A percentile compares a stretch with the other conserved stretches of the same genome.
These are phyloP conservation scores for Cerastis rubricosa DNA, from an alignment of 2,888 invertebrate genomes.

Conservation along the genomic window DNA sequence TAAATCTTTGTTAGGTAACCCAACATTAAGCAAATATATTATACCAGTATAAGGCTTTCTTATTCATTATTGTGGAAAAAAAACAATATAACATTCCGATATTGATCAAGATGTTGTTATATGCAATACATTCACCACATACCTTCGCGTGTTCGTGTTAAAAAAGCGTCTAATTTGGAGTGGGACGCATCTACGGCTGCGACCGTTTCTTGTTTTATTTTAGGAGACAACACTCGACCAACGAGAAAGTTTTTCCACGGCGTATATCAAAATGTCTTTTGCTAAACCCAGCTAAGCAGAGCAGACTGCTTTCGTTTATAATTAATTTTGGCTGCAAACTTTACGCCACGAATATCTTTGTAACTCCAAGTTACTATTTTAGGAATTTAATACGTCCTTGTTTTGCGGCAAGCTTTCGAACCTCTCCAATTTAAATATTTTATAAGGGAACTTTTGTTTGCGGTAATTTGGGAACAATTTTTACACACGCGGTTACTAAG, in stretches of 20 bases:
- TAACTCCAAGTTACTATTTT: slow-evolving; percentile 70
- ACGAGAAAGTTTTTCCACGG: slow-evolving; percentile 70
- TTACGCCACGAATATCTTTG: slow-evolving; percentile 70
- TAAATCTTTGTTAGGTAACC: neutral
- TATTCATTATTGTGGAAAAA: neutral
- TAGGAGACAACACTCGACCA: slow-evolving; percentile 61
- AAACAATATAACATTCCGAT: slow-evolving; percentile 6
- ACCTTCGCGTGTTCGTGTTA: slow-evolving; percentile 35
- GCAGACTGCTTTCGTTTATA: slow-evolving; percentile 71
- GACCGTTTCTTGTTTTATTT: slow-evolving; percentile 66
- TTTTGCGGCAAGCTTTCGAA: slow-evolving; percentile 59
- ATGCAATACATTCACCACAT: slow-evolving; percentile 26
- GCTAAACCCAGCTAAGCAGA: slow-evolving; percentile 71
- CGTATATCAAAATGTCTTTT: slow-evolving; percentile 76
- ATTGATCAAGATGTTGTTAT: slow-evolving; percentile 16
- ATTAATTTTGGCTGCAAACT: slow-evolving; percentile 74
- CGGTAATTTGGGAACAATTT: slow-evolving; percentile 30
- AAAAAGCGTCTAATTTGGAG: slow-evolving; percentile 53
- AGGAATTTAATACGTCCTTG: slow-evolving; percentile 70
- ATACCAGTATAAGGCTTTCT: neutral
- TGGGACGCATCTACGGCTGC: slow-evolving; percentile 48
- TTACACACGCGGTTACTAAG: neutral
- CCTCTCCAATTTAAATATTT: slow-evolving; percentile 57
- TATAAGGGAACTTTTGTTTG: slow-evolving; percentile 49
- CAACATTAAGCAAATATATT: neutral